Percentiles rank a stretch among this genome's conserved stretches.
Evolutionary conservation across 2,113 vertebrate genomes (phyloP).

Genomic region (Paracanthobrama guichenoti): DNA sequence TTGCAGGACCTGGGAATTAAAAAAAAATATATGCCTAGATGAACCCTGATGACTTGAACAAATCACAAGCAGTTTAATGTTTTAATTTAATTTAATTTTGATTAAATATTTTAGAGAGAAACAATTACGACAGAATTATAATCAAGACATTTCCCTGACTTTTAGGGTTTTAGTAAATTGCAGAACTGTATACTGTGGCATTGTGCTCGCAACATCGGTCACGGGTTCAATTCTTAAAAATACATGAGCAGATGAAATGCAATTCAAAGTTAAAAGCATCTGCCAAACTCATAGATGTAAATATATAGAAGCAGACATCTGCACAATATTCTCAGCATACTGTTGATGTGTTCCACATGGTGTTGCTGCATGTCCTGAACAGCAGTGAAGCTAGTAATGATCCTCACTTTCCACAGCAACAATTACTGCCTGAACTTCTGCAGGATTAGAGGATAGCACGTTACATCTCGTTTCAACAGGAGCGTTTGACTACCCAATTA

Average conservation of each 20-base stretch:
- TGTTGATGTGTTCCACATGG: background rate
- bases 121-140: too few relatives aligned
- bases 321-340: background rate
- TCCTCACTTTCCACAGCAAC: constrained; percentile 3
- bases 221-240: background rate
- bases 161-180: background rate
- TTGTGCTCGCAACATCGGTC: background rate
- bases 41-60: background rate
- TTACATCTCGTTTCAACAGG: background rate
- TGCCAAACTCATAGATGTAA: background rate
- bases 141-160: background rate
- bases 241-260: background rate
- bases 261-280: background rate
- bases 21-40: too few relatives aligned
- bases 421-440: background rate
- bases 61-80: background rate
- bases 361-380: background rate
- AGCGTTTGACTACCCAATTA: too few relatives aligned
- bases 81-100: background rate
- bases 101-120: background rate
- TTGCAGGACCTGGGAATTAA: background rate
- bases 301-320: background rate
- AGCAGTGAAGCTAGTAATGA: background rate
- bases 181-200: background rate
- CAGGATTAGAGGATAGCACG: background rate